These are phyloP conservation scores for Rhinopomastus cyanomelas DNA, from an alignment of 2,113 vertebrate genomes.

Conservation along the genomic window DNA sequence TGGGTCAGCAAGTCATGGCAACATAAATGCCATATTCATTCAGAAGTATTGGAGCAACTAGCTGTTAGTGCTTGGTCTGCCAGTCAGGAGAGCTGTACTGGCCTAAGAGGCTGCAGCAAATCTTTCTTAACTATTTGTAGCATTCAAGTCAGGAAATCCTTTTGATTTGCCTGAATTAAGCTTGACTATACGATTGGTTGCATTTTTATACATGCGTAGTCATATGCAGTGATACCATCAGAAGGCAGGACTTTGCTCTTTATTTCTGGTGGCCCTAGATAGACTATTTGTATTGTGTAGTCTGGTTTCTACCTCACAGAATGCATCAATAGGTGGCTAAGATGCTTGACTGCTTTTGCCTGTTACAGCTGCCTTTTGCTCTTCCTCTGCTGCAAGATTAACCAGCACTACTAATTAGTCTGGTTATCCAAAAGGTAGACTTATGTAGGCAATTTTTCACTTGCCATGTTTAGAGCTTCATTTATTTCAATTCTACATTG, in stretches of 20 bases:
- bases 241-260: neutral
- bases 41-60: neutral
- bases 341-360: neutral
- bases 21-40: neutral
- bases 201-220: neutral
- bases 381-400: neutral
- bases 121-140: neutral
- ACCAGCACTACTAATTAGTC: neutral
- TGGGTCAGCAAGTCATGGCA: neutral
- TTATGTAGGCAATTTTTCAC: neutral
- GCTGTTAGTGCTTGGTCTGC: neutral
- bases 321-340: neutral
- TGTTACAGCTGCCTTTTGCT: neutral
- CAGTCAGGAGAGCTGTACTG: neutral
- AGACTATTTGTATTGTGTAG: neutral
- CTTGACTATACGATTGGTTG: neutral
- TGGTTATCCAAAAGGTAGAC: slow-evolving; percentile 1
- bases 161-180: neutral
- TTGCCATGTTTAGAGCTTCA: neutral
- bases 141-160: neutral
- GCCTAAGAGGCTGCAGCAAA: neutral
- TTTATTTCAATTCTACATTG: neutral
- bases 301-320: too few species aligned
- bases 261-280: neutral
- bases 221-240: neutral